Evolutionary conservation across 2,113 vertebrate species (phyloP).

Genomic region (Paralichthys olivaceus): DNA sequence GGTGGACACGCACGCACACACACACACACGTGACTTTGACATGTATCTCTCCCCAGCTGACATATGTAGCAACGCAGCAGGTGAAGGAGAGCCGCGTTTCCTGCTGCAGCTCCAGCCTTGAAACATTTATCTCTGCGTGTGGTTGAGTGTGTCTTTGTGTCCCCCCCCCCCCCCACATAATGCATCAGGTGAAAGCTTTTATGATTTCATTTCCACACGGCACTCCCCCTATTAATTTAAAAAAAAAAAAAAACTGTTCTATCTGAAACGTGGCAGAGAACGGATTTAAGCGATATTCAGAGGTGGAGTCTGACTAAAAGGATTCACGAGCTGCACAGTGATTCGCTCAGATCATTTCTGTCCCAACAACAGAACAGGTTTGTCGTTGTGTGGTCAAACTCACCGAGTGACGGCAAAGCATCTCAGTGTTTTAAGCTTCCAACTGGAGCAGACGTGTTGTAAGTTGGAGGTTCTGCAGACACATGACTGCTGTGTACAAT

Average conservation of each 20-base stretch:
- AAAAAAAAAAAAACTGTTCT: neutral
- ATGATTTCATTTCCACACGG: neutral
- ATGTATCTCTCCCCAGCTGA: neutral
- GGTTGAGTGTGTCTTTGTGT: neutral
- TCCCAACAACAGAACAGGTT: too few species aligned
- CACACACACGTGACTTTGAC: neutral
- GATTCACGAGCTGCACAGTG: neutral
- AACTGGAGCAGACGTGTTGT: too few species aligned
- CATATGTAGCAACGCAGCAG: constrained; percentile 19
- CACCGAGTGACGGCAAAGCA: too few species aligned
- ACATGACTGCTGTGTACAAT: too few species aligned
- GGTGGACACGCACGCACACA: neutral
- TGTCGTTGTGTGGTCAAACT: too few species aligned
- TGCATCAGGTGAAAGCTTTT: constrained; percentile 13
- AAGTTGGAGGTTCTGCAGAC: too few species aligned
- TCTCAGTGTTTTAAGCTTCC: too few species aligned
- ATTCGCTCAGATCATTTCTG: neutral
- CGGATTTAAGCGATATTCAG: neutral
- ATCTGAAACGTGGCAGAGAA: neutral
- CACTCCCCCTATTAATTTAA: constrained; percentile 3
- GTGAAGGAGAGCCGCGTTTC: constrained; percentile 9
- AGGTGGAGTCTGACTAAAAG: neutral
- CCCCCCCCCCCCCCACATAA: neutral
- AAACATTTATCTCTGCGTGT: constrained; percentile 20
- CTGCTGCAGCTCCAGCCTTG: constrained; percentile 15